Conservation (phyloP, 2,888 invertebrate genomes). For the Lycocerus yunnanus region DNA sequence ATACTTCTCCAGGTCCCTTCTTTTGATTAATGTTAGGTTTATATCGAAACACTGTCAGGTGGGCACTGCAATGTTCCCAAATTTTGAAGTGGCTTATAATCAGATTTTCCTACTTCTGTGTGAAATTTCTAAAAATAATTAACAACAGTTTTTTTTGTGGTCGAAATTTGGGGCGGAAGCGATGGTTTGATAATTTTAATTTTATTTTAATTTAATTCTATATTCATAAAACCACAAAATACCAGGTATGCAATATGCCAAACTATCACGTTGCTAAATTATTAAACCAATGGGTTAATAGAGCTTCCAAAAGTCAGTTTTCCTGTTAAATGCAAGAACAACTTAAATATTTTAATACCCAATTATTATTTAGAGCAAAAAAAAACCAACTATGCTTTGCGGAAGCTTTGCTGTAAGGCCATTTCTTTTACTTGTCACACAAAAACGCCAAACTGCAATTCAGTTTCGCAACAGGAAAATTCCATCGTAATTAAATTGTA, state of each 20-base stretch:
- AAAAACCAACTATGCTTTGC: background rate
- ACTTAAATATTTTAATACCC: background rate
- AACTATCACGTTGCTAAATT: background rate
- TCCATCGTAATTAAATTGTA: background rate
- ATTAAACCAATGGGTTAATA: background rate
- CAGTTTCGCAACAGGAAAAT: background rate
- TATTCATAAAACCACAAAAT: slow-evolving; percentile 19
- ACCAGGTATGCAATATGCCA: slow-evolving; percentile 1
- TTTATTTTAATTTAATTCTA: slow-evolving; percentile 18
- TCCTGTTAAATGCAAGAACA: background rate
- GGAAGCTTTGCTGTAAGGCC: background rate
- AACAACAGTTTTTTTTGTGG: slow-evolving; percentile 13
- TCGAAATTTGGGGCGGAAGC: slow-evolving; percentile 22
- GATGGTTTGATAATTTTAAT: slow-evolving; percentile 21
- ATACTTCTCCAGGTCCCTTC: slow-evolving; percentile 32
- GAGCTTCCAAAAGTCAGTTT: background rate
- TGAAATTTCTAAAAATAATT: slow-evolving; percentile 26
- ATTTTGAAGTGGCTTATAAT: slow-evolving; percentile 18
- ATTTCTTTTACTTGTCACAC: background rate
- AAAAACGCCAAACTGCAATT: background rate
- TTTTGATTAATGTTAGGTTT: slow-evolving; percentile 40
- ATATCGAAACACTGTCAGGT: slow-evolving; percentile 38
- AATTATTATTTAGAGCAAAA: background rate
- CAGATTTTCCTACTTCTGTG: slow-evolving; percentile 26
- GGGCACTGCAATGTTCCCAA: slow-evolving; percentile 24